Evolutionary conservation across 2,797 vertebrate genomes (phyloP).

Genomic region (Cyclura pinguis): DNA sequence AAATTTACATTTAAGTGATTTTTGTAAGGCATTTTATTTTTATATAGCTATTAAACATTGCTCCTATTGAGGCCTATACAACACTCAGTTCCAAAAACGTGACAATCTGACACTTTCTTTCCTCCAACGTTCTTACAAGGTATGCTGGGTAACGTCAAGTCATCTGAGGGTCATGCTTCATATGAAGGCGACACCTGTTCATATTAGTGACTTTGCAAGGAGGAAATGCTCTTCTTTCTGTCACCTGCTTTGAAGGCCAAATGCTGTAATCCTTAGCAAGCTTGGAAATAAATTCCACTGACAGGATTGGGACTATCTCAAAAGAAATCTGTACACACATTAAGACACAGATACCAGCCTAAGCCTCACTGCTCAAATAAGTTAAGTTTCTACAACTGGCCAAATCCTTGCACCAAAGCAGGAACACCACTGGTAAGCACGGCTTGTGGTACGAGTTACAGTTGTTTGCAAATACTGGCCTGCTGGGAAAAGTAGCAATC

Average conservation of each 20-base stretch:
- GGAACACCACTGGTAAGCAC: not conserved
- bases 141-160: too few relatives aligned
- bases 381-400: not conserved
- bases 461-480: not conserved
- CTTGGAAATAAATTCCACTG: not conserved
- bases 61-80: slow-evolving; percentile 18
- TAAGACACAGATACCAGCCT: not conserved
- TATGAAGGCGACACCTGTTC: not conserved
- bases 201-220: not conserved
- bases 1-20: slow-evolving; percentile 5
- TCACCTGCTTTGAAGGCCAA: not conserved
- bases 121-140: not conserved
- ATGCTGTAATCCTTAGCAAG: not conserved
- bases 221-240: not conserved
- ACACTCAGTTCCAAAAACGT: not conserved
- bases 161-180: not conserved
- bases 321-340: not conserved
- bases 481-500: not conserved
- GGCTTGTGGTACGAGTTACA: too few relatives aligned
- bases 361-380: not conserved
- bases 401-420: not conserved
- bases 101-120: not conserved
- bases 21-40: slow-evolving; percentile 45
- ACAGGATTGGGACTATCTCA: not conserved
- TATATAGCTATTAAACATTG: slow-evolving; percentile 25